These are phyloP conservation scores for Metellina segmentata DNA, from an alignment of 2,888 invertebrate genomes.

Conservation along the genomic window DNA sequence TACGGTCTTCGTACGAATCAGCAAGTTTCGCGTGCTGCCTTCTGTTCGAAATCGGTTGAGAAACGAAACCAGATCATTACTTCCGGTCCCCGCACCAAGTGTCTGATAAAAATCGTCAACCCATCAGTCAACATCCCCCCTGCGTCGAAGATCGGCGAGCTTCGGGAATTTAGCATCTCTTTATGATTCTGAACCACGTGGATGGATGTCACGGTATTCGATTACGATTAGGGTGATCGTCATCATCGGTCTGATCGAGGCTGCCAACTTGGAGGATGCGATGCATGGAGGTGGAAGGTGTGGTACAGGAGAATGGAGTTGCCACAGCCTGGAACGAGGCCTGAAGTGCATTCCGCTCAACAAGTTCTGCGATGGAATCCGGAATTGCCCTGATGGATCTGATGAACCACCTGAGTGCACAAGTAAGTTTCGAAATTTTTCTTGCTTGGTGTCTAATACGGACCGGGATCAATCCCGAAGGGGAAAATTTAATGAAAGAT, in stretches of 20 bases:
- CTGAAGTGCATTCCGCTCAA: conserved; percentile 84
- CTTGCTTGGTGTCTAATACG: no score
- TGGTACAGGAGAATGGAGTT: conserved; percentile 69
- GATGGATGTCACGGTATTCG: conserved; percentile 70
- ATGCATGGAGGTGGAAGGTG: conserved; percentile 17
- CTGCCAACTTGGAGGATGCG: neutral
- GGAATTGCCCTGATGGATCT: conserved; percentile 89
- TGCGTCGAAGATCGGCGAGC: neutral
- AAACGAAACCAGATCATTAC: no score
- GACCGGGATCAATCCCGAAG: no score
- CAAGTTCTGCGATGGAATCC: conserved; percentile 88
- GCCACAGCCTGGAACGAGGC: conserved; percentile 44
- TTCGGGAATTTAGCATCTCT: neutral
- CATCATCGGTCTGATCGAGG: conserved; percentile 24
- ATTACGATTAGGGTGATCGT: conserved; percentile 52
- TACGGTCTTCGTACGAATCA: no score
- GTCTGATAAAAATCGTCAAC: no score
- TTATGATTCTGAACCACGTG: conserved; percentile 5
- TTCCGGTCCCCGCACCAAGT: no score
- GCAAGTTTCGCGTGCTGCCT: no score
- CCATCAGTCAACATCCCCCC: no score
- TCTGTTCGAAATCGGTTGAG: no score
- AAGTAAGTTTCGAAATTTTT: conserved; percentile 84
- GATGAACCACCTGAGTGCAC: conserved; percentile 89
- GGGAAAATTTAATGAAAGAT: no score